Evolutionary conservation across 2,888 invertebrate genomes (phyloP), one percentile per base, ranked within the genome.

Genomic region (Euzetes globulus): DNA sequence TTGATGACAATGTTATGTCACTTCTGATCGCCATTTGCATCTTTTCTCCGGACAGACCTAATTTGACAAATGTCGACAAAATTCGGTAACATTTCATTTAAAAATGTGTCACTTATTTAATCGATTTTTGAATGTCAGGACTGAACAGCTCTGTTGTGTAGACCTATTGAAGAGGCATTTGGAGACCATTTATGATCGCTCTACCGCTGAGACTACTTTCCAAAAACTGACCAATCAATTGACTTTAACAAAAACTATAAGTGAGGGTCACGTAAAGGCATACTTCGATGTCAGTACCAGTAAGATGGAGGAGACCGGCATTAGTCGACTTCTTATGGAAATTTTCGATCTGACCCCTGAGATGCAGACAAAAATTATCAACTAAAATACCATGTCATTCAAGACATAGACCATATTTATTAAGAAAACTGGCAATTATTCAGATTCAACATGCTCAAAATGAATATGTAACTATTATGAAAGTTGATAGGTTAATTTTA

Each of bases 251-350:
- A 89, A 92, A 79, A 89, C 89, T 80, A 85, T 96, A 72, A 92
- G 94, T 76, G 92, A 94, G 79, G 91, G 92, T 80, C 90, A 95
- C n/a, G 91, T 95, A 9, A 90, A 90, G 55, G 92, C 95, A 6
- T 92, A 94, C 82, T 86, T 96, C 33, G 92, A 95, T 83, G 92
- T 94, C 0, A 94, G 95, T 85, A 94, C 96, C 11, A 65, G 29
- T 65, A 45, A 73, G 29, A 65, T 65, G 7, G 41, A 22, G 13
- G 47, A 87, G 89, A 77, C 88, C 90, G 81, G 91, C n/a, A 29
- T 97, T 65, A 95, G 95, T 80, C 96, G 96, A 0, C 85, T 97
- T 47, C 86, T 97, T 68, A 90, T 96, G 82, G 97, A 97, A 86
- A 94, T 97, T 81, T 94, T 97, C 80, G 95, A 96, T 85, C 86